Evolutionary conservation across 1,140 invertebrate species (phyloP), one percentile per base, ranked within the genome.

Genomic region (Cydia fagiglandana): DNA sequence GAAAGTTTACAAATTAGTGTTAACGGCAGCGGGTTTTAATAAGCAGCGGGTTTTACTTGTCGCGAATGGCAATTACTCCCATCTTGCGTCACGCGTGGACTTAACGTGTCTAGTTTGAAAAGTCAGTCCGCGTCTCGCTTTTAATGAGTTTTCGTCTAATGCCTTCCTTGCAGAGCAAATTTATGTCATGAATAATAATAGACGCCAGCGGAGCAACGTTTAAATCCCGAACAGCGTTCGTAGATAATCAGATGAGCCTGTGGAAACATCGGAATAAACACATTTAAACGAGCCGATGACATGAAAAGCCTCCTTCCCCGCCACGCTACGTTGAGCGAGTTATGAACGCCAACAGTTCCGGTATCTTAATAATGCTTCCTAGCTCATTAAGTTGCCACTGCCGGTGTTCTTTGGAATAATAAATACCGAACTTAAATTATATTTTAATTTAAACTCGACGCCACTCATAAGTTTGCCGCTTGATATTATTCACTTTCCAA

Each of bases 121-220:
- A 91, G 88, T 91, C 90, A 90, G 83, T 79, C 81, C 88, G 88
- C 90, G 88, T 90, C 87, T 87, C 84, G 75, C 85, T 89, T 90
- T 90, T 91, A 91, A 91, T 91, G 90, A 91, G 90, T 91, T 91
- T 91, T 91, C 88, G 86, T 86, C 86, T 91, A 91, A 91, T 89
- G 86, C 88, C 88, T 91, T 87, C 85, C 88, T 90, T 84, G 86
- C 85, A 77, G 83, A 85, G 83, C 87, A 90, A 90, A 90, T 91
- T 90, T 91, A 91, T 91, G 90, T 90, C 90, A 91, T 91, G 90
- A 91, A 91, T 91, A 91, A 91, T 91, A 91, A 91, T 87, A 88
- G 85, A 83, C 75, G 84, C 61, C 81, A 84, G 82, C 81, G 81
- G 84, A 84, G 81, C 82, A 88, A 82, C 85, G 86, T 86, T 88